These are phyloP conservation scores for Pterostichus madidus DNA, from an alignment of 2,888 invertebrate species.

Conservation along the genomic window DNA sequence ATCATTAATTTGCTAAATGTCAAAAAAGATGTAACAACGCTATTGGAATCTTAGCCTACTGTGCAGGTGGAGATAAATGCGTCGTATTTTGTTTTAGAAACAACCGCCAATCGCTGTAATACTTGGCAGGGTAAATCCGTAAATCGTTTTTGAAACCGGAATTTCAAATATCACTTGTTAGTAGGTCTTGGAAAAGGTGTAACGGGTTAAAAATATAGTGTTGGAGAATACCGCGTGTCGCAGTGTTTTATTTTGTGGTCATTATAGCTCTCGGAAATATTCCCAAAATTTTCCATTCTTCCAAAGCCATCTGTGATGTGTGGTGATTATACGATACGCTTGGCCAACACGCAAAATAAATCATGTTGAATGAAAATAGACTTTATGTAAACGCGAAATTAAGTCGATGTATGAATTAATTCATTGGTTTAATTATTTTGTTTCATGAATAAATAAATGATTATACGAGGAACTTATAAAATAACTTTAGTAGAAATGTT, in stretches of 20 bases:
- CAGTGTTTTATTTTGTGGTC: constrained; percentile 7
- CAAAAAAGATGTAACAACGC: too few relatives aligned
- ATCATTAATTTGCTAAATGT: too few relatives aligned
- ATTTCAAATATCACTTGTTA: background rate
- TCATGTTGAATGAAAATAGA: constrained; percentile 4
- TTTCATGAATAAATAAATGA: too few relatives aligned
- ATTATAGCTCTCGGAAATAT: constrained; percentile 18
- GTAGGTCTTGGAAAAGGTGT: constrained; percentile 7
- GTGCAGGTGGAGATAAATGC: constrained; percentile 1
- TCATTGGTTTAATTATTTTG: too few relatives aligned
- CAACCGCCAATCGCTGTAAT: constrained; percentile 1
- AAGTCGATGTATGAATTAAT: too few relatives aligned
- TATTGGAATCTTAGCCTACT: too few relatives aligned
- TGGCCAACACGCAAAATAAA: constrained; percentile 15
- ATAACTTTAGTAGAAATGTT: too few relatives aligned
- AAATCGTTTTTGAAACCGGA: constrained; percentile 13
- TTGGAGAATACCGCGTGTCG: background rate
- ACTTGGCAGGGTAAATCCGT: constrained; percentile 25
- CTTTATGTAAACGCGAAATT: background rate
- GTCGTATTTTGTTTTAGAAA: constrained; percentile 31
- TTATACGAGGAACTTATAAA: too few relatives aligned
- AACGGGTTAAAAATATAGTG: constrained; percentile 5
- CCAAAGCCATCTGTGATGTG: constrained; percentile 12
- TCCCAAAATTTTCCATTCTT: constrained; percentile 41
- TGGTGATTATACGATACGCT: background rate